Base-by-base conservation (phyloP, 1,140 invertebrate species). In the Diprion similis region DNA sequence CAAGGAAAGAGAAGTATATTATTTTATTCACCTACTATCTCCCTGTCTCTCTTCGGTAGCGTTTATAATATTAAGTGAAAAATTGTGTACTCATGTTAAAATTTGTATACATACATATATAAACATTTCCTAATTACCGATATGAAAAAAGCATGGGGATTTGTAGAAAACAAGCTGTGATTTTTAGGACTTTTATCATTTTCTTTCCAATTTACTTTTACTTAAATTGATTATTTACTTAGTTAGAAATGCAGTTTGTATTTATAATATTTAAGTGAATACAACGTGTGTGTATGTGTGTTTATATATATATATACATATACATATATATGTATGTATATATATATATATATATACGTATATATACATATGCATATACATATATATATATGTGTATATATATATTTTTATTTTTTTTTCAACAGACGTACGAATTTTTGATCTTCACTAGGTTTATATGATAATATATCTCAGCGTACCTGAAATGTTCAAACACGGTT, bases 381-480 rank as follows among this genome's bases (percentile, higher is more conserved):
- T 59, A 59, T 51, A 51, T n/a, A n/a, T 51, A 10, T 51, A 51
- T 51, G 10, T 10, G 15, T 15, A 10, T 51, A 51, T 51, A n/a
- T n/a, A n/a, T n/a, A n/a, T n/a, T n/a, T n/a, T n/a, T n/a, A n/a
- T 37, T 37, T 37, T 37, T 37, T 37, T 37, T 59, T 59, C n/a
- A 59, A 59, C 51, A 59, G 51, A 59, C 9, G 51, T 59, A 59
- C 51, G 51, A 59, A 59, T 15, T 59, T 59, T 59, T 59, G 51
- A 15, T 59, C 51, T 59, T 17, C n/a, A 59, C 51, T 59, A 59
- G 0, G n/a, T 17, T 59, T 59, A 59, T 59, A 59, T 59, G 51
- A 59, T 59, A 59, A 37, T 37, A 37, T 37, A 37, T 37, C 24
- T 37, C 24, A 37, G 24, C 24, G 24, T 37, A 37, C 24, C 24